Evolutionary conservation across 1,140 invertebrate genomes (phyloP).

Genomic region (Triops cancriformis): DNA sequence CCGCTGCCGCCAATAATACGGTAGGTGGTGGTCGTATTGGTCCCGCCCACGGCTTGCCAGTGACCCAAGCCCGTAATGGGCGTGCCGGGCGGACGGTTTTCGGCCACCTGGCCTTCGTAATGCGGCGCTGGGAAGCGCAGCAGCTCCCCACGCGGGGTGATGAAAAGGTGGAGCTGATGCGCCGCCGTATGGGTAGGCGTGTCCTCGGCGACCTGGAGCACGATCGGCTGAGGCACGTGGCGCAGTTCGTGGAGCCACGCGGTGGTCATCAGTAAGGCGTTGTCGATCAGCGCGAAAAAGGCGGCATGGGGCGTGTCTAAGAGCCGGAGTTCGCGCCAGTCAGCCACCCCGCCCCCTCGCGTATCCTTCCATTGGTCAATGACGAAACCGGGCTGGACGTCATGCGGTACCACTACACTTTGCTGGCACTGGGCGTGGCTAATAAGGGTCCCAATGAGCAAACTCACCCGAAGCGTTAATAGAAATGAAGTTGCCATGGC

Average conservation of each 20-base stretch:
- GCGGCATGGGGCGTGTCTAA: slow-evolving; percentile 31
- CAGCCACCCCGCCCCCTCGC: slow-evolving; percentile 25
- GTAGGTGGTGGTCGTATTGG: slow-evolving; percentile 57
- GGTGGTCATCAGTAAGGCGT: slow-evolving; percentile 83
- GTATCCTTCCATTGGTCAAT: slow-evolving; percentile 30
- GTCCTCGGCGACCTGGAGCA: slow-evolving; percentile 69
- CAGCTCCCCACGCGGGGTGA: slow-evolving; percentile 69
- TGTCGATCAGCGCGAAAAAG: slow-evolving; percentile 69
- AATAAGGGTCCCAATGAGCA: not conserved
- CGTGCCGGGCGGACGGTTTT: slow-evolving; percentile 62
- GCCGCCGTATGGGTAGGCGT: slow-evolving; percentile 63
- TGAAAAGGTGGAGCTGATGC: slow-evolving; percentile 68
- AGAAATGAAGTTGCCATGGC: not conserved
- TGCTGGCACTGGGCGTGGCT: slow-evolving; percentile 23
- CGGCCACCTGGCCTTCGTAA: slow-evolving; percentile 55
- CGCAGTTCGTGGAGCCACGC: slow-evolving; percentile 52
- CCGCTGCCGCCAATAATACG: slow-evolving; percentile 57
- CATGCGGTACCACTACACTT: slow-evolving; percentile 32
- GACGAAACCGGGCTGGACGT: slow-evolving; percentile 31
- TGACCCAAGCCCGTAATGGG: slow-evolving; percentile 51
- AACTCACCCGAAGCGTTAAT: not conserved
- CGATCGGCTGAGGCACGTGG: slow-evolving; percentile 65
- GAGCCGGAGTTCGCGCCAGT: slow-evolving; percentile 15
- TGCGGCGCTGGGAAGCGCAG: slow-evolving; percentile 60
- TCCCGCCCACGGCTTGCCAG: slow-evolving; percentile 31